Percentiles rank a stretch among this genome's conserved stretches.
These are phyloP conservation scores for Imbricaverruca yamaguchii DNA, from an alignment of 2,888 invertebrate genomes.

Conservation along the genomic window DNA sequence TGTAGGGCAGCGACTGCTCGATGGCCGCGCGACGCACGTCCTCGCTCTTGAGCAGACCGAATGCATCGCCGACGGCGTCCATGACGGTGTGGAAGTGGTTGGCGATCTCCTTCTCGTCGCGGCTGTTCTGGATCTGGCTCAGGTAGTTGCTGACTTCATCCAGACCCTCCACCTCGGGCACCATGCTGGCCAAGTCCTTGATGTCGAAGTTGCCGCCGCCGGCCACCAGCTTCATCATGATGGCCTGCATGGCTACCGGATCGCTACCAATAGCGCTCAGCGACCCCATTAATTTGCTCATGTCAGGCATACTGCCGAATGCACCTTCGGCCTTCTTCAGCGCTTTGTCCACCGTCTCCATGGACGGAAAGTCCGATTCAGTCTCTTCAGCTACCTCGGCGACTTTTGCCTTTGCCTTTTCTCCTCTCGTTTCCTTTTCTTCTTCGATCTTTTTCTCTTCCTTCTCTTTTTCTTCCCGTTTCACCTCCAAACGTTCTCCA, in stretches of 20 bases:
- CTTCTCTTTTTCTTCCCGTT: background rate
- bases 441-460: background rate
- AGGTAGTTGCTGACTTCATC: background rate
- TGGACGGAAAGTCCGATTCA: too few species aligned
- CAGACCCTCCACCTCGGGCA: slow-evolving; percentile 11
- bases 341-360: background rate
- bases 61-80: background rate
- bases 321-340: background rate
- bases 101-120: slow-evolving; percentile 10
- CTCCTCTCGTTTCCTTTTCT: too few species aligned
- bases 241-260: background rate
- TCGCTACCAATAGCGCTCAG: background rate
- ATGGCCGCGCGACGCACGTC: background rate
- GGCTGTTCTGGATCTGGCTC: background rate
- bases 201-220: background rate
- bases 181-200: background rate
- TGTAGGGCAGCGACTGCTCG: slow-evolving; percentile 13
- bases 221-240: background rate
- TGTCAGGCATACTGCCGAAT: background rate
- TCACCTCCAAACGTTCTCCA: too few species aligned
- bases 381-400: too few species aligned
- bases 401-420: too few species aligned
- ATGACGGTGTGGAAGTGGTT: slow-evolving; percentile 10
- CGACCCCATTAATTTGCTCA: background rate
- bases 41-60: background rate